Conservation (phyloP, 2,888 invertebrate species). For the Sinotaia quadrata region DNA sequence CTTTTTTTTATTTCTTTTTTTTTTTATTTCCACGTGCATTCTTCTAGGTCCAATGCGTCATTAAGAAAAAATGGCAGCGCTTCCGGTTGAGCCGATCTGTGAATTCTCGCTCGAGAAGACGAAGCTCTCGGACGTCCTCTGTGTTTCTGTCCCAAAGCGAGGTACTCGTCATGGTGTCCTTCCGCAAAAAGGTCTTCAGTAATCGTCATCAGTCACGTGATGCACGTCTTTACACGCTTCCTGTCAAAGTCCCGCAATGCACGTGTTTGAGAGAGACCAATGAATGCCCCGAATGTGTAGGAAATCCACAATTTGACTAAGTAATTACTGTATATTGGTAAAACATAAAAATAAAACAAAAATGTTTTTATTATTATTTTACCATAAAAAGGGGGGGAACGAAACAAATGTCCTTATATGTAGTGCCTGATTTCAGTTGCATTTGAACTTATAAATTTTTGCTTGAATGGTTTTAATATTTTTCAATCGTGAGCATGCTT, state of each 20-base stretch:
- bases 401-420: no score
- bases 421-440: no score
- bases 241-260: neutral
- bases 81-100: constrained; percentile 56
- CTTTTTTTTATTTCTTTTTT: neutral
- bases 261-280: constrained; percentile 15
- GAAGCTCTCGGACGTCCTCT: constrained; percentile 62
- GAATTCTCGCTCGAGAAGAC: constrained; percentile 47
- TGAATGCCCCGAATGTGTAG: constrained; percentile 16
- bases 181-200: constrained; percentile 27
- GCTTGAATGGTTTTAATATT: no score
- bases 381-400: no score
- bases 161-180: constrained; percentile 44
- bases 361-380: no score
- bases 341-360: no score
- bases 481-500: no score
- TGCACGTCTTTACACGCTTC: constrained; percentile 13
- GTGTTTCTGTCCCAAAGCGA: constrained; percentile 63
- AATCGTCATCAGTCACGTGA: constrained; percentile 22
- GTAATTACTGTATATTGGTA: no score
- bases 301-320: constrained; percentile 22
- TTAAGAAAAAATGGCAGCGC: constrained; percentile 64
- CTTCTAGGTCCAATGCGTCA: constrained; percentile 59
- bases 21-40: neutral
- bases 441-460: no score